Base-by-base conservation (phyloP, 2,113 vertebrate species). In the Lycocorax pyrrhopterus region DNA sequence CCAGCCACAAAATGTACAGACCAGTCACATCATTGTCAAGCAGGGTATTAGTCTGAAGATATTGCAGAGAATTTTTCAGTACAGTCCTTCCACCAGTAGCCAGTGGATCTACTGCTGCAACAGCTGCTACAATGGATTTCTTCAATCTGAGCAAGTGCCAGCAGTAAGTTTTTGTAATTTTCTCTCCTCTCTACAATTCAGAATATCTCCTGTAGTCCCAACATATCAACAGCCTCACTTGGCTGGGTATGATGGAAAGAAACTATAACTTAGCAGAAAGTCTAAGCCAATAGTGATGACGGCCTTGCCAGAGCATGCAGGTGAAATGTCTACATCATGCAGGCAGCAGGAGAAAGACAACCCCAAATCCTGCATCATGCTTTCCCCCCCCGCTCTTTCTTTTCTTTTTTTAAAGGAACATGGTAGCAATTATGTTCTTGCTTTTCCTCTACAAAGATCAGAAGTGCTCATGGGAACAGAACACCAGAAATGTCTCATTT, bases 361-460 rank as follows among this genome's bases (percentile, higher is more conserved):
- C 25, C 32, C 49, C 72, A 62, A 73, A 83, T 6, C 25, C 9
- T 41, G 16, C 19, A 49, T 14, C 4, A 2, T 30, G 32, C 3
- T 16, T 72, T 44, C 0, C 2, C 4, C 23, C 35, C 7, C 10
- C 2, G 5, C 9, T 39, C 23, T 37, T 39, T 60, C 10, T 27
- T 29, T 49, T 7, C 10, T 16, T 32, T 23, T 59, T 76, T 39
- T 43, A 44, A 73, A 93, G 43, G 60, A 73, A 80, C 46, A 43
- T 9, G 7, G 12, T 23, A 73, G 21, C 87, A 80, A 47, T 55
- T 58, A 62, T 27, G 13, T 77, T 89, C 41, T 80, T 69, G 33
- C 49, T 66, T 51, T 76, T 73, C 52, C 60, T 53, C 77, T 66
- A 62, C 72, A 67, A 49, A n/a, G 5, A 64, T 23, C 66, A 66